Evolutionary conservation across 2,113 vertebrate genomes (phyloP).

Genomic region (Marmota monax): DNA sequence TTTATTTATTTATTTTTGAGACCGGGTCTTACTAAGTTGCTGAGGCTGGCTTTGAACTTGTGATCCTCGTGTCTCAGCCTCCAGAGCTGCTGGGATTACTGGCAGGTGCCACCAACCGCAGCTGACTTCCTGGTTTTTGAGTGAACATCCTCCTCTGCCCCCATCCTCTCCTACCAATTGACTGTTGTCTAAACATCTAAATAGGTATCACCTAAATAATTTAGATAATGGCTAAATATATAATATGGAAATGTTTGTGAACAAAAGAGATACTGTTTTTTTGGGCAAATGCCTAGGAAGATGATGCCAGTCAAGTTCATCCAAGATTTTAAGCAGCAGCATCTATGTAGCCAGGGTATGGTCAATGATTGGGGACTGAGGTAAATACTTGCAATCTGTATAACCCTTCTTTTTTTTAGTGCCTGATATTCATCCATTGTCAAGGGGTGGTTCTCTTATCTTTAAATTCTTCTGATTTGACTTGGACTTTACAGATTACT

Average conservation of each 20-base stretch:
- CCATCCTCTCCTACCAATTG: background rate
- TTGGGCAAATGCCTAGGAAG: background rate
- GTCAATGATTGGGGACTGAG: conserved; percentile 58
- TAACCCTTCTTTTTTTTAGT: conserved; percentile 60
- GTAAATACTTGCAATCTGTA: conserved; percentile 60
- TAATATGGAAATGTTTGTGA: conserved; percentile 53
- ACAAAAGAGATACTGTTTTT: conserved; percentile 28
- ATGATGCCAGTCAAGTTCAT: background rate
- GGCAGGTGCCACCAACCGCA: no score
- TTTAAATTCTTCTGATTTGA: conserved; percentile 93
- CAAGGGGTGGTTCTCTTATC: conserved; percentile 92
- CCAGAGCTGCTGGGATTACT: no score
- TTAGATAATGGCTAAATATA: conserved; percentile 43
- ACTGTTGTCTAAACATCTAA: conserved; percentile 46
- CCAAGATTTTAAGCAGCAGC: background rate
- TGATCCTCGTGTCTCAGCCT: no score
- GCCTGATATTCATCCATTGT: conserved; percentile 90
- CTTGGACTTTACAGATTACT: conserved; percentile 94
- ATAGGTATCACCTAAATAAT: background rate
- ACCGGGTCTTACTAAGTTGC: no score
- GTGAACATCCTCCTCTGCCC: background rate
- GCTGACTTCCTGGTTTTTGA: background rate
- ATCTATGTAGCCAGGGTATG: accelerated
- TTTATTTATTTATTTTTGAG: no score
- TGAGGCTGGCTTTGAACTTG: no score